These are phyloP conservation scores for Habroteleia sp. DNA, from an alignment of 2,888 invertebrate species.

Conservation along the genomic window DNA sequence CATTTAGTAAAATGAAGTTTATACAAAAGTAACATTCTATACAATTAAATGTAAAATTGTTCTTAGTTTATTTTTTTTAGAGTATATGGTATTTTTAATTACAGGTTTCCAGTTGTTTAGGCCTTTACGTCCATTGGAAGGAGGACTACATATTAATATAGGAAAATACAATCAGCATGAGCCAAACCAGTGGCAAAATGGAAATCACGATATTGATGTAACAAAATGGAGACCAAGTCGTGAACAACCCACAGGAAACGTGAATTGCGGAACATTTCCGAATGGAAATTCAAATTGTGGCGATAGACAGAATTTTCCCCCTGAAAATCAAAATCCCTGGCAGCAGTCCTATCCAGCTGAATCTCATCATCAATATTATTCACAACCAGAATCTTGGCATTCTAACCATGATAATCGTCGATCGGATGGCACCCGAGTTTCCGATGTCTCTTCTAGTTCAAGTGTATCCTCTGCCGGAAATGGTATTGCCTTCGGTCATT, in stretches of 20 bases:
- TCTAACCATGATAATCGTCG: constrained; percentile 17
- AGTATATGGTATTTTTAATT: no score
- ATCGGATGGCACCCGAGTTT: constrained; percentile 60
- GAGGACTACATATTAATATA: constrained; percentile 13
- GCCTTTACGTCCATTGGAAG: constrained; percentile 9
- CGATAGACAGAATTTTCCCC: constrained; percentile 6
- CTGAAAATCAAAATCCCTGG: constrained; percentile 17
- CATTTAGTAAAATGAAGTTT: no score
- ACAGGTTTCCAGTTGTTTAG: constrained; percentile 17
- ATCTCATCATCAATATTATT: constrained; percentile 11
- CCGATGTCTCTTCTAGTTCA: constrained; percentile 68
- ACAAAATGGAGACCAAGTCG: constrained; percentile 38
- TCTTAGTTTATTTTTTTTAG: no score
- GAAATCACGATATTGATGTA: constrained; percentile 64
- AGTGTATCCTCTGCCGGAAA: constrained; percentile 67
- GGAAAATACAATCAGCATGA: constrained; percentile 31
- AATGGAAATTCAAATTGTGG: constrained; percentile 4
- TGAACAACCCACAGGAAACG: constrained; percentile 14
- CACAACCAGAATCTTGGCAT: constrained; percentile 41
- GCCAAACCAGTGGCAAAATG: constrained; percentile 46
- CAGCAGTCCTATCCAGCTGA: constrained; percentile 8
- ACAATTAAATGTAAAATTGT: no score
- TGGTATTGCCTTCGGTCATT: constrained; percentile 69
- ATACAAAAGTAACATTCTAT: no score
- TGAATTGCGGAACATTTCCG: constrained; percentile 27